phyloP scores from a whole-genome alignment of 2,113 vertebrate species.

The Physeter macrocephalus region DNA sequence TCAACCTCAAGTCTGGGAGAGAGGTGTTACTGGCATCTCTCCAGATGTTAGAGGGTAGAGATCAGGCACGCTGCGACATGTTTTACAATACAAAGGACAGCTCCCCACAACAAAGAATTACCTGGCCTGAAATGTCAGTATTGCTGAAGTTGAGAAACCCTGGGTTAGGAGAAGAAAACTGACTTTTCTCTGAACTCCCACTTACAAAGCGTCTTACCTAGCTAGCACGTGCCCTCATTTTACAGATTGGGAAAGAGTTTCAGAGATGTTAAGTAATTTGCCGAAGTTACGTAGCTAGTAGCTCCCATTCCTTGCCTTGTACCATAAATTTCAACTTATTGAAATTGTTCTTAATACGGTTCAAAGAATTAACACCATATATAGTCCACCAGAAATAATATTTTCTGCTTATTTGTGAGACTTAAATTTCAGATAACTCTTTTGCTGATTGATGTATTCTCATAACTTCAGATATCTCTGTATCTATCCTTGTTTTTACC shows the following conservation, averaged over 20 bases:
- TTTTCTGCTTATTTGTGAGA: neutral
- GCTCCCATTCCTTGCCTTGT: neutral
- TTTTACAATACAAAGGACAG: neutral
- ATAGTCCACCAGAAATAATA: neutral
- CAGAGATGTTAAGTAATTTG: neutral
- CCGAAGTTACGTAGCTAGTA: neutral
- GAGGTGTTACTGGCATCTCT: neutral
- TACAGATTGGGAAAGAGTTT: neutral
- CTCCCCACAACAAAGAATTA: too few relatives aligned
- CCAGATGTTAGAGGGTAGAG: neutral
- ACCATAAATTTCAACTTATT: neutral
- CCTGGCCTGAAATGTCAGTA: neutral
- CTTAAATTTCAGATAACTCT: conserved; percentile 22
- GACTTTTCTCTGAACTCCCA: neutral
- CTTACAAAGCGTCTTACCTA: neutral
- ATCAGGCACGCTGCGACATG: neutral
- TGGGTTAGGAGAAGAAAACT: neutral
- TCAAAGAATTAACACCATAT: neutral
- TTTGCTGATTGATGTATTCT: neutral
- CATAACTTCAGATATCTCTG: neutral
- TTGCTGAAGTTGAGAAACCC: neutral
- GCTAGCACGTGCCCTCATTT: neutral
- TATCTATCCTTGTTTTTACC: neutral
- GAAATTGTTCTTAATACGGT: neutral
- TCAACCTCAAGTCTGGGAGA: neutral